These are phyloP conservation scores for Cheilosia grossa DNA, from an alignment of 2,888 invertebrate genomes.

Conservation along the genomic window DNA sequence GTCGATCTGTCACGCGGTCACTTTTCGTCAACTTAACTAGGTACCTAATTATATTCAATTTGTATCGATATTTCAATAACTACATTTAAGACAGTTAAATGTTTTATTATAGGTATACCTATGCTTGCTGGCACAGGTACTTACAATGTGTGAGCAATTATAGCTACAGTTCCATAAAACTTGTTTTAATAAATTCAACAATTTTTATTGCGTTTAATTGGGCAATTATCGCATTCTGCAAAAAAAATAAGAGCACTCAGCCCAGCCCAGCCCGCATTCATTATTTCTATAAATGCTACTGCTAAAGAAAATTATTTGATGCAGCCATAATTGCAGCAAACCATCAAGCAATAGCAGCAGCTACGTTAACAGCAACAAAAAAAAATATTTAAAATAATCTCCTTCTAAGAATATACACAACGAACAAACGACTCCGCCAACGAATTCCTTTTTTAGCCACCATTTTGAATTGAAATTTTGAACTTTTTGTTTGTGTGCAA, in stretches of 20 bases:
- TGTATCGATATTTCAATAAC: too few species aligned
- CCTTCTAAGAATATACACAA: slow-evolving; percentile 65
- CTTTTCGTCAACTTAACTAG: too few species aligned
- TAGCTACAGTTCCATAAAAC: slow-evolving; percentile 58
- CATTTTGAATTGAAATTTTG: slow-evolving; percentile 71
- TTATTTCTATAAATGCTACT: slow-evolving; percentile 72
- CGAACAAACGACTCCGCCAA: slow-evolving; percentile 59
- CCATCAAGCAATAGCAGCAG: slow-evolving; percentile 52
- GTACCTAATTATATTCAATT: too few species aligned
- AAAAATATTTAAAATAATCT: slow-evolving; percentile 64
- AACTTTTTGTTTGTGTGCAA: slow-evolving; percentile 71
- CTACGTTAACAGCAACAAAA: slow-evolving; percentile 26
- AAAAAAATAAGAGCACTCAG: slow-evolving; percentile 34
- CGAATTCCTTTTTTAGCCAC: slow-evolving; percentile 69
- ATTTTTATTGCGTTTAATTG: slow-evolving; percentile 68
- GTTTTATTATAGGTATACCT: too few species aligned
- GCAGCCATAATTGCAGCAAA: slow-evolving; percentile 67
- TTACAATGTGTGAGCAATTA: slow-evolving; percentile 25
- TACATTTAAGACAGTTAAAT: too few species aligned
- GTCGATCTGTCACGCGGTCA: too few species aligned
- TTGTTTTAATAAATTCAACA: slow-evolving; percentile 65
- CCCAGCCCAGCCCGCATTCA: slow-evolving; percentile 55
- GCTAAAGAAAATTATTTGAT: slow-evolving; percentile 72
- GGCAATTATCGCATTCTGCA: slow-evolving; percentile 64
- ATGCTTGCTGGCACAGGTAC: neutral